phyloP scores from a whole-genome alignment of 2,113 vertebrate species.

The Nothobranchius kuhntae region DNA sequence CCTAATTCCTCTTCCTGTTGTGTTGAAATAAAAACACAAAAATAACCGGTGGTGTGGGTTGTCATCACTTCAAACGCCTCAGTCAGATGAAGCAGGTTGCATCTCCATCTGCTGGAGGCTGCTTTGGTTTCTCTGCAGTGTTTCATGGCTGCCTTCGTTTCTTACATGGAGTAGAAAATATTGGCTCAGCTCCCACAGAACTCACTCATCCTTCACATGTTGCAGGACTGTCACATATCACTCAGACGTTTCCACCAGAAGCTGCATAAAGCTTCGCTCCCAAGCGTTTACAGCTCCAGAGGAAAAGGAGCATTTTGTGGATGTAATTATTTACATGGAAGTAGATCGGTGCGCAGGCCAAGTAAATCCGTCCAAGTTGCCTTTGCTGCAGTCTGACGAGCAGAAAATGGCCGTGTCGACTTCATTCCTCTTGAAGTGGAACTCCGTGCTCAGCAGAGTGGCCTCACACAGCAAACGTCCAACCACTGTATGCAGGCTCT shows the following conservation, averaged over 20 bases:
- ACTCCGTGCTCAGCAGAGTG: slow-evolving; percentile 69
- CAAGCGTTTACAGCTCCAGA: neutral
- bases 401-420: slow-evolving; percentile 52
- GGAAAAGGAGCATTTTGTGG: neutral
- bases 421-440: slow-evolving; percentile 70
- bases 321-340: neutral
- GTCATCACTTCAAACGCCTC: neutral
- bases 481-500: slow-evolving; percentile 32
- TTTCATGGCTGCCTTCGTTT: no score
- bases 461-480: slow-evolving; percentile 54
- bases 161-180: no score
- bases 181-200: no score
- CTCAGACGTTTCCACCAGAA: neutral
- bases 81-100: slow-evolving; percentile 3
- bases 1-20: slow-evolving; percentile 40
- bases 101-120: slow-evolving; percentile 1
- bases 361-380: slow-evolving; percentile 53
- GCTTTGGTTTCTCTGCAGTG: slow-evolving; percentile 1
- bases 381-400: slow-evolving; percentile 59
- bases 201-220: no score
- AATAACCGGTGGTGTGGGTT: neutral
- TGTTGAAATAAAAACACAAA: slow-evolving; percentile 57
- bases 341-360: slow-evolving; percentile 13
- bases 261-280: no score
- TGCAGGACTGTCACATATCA: slow-evolving; percentile 13